Base-by-base conservation (phyloP, 2,797 vertebrate species). In the Hybognathus amarus region DNA sequence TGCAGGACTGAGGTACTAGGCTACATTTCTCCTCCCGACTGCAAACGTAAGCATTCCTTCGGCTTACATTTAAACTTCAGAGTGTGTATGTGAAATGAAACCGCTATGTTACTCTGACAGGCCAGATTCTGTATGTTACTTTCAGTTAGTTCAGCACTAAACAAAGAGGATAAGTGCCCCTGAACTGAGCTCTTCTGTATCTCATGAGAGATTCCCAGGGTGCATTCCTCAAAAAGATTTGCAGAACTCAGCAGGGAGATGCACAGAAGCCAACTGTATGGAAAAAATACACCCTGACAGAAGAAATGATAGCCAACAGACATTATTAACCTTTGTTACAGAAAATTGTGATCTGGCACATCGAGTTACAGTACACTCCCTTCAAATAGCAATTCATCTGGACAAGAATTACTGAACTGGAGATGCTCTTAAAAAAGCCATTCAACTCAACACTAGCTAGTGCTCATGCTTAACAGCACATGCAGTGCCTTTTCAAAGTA, bases 111-210 rank as follows among this genome's bases (percentile, higher is more conserved):
- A 77, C 70, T 36, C 42, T 77, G 77, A 87, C 89, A 87, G 71
- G 83, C 82, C 71, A 80, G 82, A 89, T 82, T 89, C 74, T 85
- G 87, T 85, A 63, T 67, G 24, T 82, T 64, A 40, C 85, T 85
- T 71, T 42, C 77, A 77, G 12, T 87, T 82, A 75, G 64, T 80
- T 86, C 77, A 89, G 70, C 82, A 88, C 70, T 38, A 74, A 84
- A 83, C 77, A 38, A 79, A 85, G 30, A 47, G 80, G 77, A 77
- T 22, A 77, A 61, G 68, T 78, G 78, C 52, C 56, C 81, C 73
- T n/a, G 10, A 77, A 52, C 52, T 78, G 54, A 82, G 79, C 80
- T 61, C 12, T 61, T 73, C 13, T 63, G 36, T 61, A 75, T 56
- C 50, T 61, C 24, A 59, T 38, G 45, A 75, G 61, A 74, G 69